Percentiles rank a stretch among this genome's conserved stretches.
Evolutionary conservation across 2,888 invertebrate genomes (phyloP).

Genomic region (Apocheima hispidaria): DNA sequence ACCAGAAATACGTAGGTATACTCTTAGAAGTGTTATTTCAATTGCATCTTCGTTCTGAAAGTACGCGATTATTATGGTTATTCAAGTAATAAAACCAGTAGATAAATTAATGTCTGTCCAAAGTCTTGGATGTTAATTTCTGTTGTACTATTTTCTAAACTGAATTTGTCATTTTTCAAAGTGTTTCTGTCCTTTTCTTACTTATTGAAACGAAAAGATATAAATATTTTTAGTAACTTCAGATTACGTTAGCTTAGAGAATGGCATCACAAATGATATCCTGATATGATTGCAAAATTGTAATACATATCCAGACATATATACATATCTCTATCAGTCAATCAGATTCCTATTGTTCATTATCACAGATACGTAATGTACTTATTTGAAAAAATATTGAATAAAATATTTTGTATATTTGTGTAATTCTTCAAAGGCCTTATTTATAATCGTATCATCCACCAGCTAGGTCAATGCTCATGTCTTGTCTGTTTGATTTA

Average conservation of each 20-base stretch:
- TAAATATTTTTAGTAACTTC: too few relatives aligned
- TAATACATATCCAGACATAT: too few relatives aligned
- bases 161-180: too few relatives aligned
- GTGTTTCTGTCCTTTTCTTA: too few relatives aligned
- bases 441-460: slow-evolving; percentile 16
- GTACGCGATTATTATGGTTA: not conserved
- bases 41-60: not conserved
- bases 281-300: too few relatives aligned
- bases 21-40: not conserved
- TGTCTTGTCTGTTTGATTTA: slow-evolving; percentile 23
- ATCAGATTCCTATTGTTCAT: not conserved
- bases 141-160: too few relatives aligned
- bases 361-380: not conserved
- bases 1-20: not conserved
- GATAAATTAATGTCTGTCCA: not conserved
- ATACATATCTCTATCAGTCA: not conserved
- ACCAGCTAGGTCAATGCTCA: slow-evolving; percentile 35
- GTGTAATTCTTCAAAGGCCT: slow-evolving; percentile 4
- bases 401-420: too few relatives aligned
- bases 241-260: too few relatives aligned
- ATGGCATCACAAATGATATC: too few relatives aligned
- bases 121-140: too few relatives aligned
- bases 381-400: too few relatives aligned
- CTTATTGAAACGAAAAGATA: too few relatives aligned
- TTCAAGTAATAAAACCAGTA: not conserved